A percentile compares a stretch with the other conserved stretches of the same genome.
These are phyloP conservation scores for Papilio elwesi DNA, from an alignment of 2,888 invertebrate species.

Conservation along the genomic window DNA sequence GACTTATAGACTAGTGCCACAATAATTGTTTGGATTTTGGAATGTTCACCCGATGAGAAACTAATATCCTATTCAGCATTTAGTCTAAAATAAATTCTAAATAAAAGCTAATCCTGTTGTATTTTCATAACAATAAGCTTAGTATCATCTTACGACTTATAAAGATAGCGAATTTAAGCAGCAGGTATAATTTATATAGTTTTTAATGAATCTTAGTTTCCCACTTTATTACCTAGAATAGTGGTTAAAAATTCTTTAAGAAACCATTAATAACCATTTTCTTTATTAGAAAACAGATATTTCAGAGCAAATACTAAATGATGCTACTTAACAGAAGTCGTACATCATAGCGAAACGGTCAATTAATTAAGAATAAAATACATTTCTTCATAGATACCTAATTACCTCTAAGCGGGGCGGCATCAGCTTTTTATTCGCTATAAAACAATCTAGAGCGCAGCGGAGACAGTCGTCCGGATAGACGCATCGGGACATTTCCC, in stretches of 20 bases:
- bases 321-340: neutral
- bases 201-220: neutral
- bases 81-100: no score
- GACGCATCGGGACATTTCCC: slow-evolving; percentile 58
- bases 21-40: no score
- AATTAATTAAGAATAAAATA: slow-evolving; percentile 37
- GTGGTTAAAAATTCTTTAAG: neutral
- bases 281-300: slow-evolving; percentile 2
- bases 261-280: neutral
- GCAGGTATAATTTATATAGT: neutral
- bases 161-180: no score
- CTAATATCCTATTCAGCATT: no score
- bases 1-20: no score
- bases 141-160: no score
- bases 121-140: no score
- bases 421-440: slow-evolving; percentile 29
- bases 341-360: slow-evolving; percentile 5
- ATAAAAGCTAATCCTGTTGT: no score
- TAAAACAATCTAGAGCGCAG: slow-evolving; percentile 28
- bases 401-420: slow-evolving; percentile 27
- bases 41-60: no score
- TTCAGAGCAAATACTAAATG: slow-evolving; percentile 4
- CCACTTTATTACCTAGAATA: neutral
- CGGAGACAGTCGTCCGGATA: slow-evolving; percentile 45
- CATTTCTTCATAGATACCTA: slow-evolving; percentile 23